Evolutionary conservation across 2,888 invertebrate species (phyloP).

Genomic region (Agrochola litura): DNA sequence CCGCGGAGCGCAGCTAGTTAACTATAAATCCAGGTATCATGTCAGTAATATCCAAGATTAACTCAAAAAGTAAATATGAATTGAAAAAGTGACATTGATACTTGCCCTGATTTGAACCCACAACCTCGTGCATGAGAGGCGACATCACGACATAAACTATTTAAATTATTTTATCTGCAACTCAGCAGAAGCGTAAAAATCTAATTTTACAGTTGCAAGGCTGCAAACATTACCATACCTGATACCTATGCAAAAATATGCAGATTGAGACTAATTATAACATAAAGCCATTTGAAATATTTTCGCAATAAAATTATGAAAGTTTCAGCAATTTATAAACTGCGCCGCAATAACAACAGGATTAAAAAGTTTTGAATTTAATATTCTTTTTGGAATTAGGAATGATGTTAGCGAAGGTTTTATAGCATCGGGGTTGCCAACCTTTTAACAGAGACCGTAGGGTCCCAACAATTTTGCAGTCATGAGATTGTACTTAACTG

Average conservation of each 20-base stretch:
- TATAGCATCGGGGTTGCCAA: too few species aligned
- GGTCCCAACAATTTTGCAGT: too few species aligned
- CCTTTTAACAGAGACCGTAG: too few species aligned
- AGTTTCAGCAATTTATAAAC: conserved; percentile 15
- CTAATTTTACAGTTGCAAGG: conserved; percentile 4
- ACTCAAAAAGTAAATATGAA: too few species aligned
- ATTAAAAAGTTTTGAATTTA: neutral
- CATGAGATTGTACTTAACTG: too few species aligned
- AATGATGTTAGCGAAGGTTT: neutral
- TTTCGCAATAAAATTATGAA: conserved; percentile 7
- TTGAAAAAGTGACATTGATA: neutral
- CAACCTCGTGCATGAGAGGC: neutral
- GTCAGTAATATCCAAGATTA: too few species aligned
- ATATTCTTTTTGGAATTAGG: conserved; percentile 3
- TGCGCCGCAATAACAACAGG: neutral
- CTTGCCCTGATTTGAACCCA: neutral
- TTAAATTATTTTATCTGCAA: neutral
- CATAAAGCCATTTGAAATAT: conserved; percentile 22
- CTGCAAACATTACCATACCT: neutral
- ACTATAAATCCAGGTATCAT: too few species aligned
- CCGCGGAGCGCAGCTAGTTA: too few species aligned
- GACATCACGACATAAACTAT: neutral
- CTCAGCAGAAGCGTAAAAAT: neutral
- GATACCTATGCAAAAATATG: conserved; percentile 18
- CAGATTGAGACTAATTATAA: neutral